These are phyloP conservation scores for Zoanthus solanderi DNA, from an alignment of 92 coral and sea anemone genomes.

Conservation along the genomic window DNA sequence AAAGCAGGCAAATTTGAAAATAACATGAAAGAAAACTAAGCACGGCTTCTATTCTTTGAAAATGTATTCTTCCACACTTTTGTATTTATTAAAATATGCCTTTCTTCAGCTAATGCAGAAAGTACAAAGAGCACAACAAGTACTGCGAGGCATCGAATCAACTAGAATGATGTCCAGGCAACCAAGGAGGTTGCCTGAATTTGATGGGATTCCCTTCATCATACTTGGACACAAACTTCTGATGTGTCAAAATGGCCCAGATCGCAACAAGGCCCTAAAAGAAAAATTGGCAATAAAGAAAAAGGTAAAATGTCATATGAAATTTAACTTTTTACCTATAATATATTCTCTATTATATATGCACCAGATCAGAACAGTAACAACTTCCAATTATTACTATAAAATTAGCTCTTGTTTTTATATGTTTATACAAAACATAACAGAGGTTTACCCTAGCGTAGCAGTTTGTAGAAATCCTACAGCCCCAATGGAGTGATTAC, in stretches of 20 bases:
- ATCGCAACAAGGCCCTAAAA: constrained; percentile 58
- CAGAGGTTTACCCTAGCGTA: too few relatives aligned
- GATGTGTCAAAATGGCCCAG: constrained; percentile 73
- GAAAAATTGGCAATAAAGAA: constrained; percentile 40
- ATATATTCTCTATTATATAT: background rate
- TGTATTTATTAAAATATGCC: background rate
- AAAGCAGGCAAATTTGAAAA: background rate
- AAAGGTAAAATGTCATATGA: constrained; percentile 1
- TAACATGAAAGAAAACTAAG: background rate
- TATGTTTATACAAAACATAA: too few relatives aligned
- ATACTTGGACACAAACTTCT: constrained; percentile 41
- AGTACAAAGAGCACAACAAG: background rate
- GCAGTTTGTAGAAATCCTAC: too few relatives aligned
- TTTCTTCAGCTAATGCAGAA: background rate
- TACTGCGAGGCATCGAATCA: background rate
- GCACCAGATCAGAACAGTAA: too few relatives aligned
- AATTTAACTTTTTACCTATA: background rate
- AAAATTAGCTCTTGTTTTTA: too few relatives aligned
- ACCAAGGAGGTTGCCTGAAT: constrained; percentile 50
- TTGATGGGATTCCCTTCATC: constrained; percentile 66
- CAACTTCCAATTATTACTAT: too few relatives aligned
- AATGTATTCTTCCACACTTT: background rate
- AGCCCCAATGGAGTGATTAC: too few relatives aligned
- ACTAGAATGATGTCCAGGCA: constrained; percentile 28
- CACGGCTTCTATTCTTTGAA: background rate